phyloP scores from a whole-genome alignment of 2,113 vertebrate genomes.

The Phyllostomus discolor region DNA sequence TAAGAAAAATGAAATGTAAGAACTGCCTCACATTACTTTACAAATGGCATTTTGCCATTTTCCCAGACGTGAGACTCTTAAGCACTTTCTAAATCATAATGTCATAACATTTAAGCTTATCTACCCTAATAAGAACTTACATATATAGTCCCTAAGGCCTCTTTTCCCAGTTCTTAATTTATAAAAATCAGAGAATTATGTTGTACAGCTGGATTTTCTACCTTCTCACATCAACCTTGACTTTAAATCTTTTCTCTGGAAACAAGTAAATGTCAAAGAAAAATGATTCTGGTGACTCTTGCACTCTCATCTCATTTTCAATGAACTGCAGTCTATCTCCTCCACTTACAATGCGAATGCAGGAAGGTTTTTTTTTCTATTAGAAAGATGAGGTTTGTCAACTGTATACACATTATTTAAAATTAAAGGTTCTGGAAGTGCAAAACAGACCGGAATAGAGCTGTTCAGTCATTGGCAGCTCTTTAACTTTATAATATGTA shows the following conservation, averaged over 20 bases:
- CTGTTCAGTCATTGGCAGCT: background rate
- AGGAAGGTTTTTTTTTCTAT: background rate
- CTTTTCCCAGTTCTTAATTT: constrained; percentile 36
- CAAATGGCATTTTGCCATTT: constrained; percentile 61
- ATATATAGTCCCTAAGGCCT: background rate
- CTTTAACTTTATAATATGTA: constrained; percentile 11
- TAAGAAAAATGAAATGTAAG: constrained; percentile 56
- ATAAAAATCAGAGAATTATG: constrained; percentile 46
- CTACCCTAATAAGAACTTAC: constrained; percentile 50
- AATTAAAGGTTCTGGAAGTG: background rate
- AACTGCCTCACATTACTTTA: background rate
- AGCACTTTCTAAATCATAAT: constrained; percentile 61
- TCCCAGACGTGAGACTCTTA: constrained; percentile 38
- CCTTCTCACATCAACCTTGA: background rate
- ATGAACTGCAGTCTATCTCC: background rate
- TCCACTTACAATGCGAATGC: background rate
- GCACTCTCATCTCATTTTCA: constrained; percentile 18
- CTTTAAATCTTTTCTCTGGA: background rate
- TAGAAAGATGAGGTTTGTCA: background rate
- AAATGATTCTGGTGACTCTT: background rate
- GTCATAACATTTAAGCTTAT: constrained; percentile 56
- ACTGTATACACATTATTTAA: background rate
- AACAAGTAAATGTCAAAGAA: background rate
- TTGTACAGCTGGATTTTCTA: constrained; percentile 12
- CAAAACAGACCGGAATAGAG: background rate